Base-by-base conservation (phyloP, 2,113 vertebrate species). In the Globicephala melas region DNA sequence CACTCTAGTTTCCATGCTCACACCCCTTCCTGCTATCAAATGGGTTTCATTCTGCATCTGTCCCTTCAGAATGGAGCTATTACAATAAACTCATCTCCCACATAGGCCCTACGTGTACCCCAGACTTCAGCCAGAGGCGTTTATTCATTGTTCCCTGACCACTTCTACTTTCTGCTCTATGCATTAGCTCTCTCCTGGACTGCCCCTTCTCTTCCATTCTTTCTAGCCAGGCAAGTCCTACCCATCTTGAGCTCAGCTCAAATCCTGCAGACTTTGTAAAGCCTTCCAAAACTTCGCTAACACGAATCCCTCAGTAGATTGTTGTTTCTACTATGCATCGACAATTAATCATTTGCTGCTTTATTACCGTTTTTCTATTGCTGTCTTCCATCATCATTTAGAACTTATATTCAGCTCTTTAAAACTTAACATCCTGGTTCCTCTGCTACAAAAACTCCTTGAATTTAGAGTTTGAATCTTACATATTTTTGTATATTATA, bases 381-480 rank as follows among this genome's bases (percentile, higher is more conserved):
- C 26, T 90, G 6, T 55, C 23, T 95, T 67, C 36, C 41, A 9
- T 81, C n/a, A 23, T n/a, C 28, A 8, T 70, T 91, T 82, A 44
- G 53, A 79, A 70, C 44, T 71, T 92, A 58, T 2, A 77, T 70
- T 76, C 36, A 70, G 3, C 21, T 44, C 25, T 63, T 80, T 65
- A 44, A 84, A 44, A 96, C 11, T n/a, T 68, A 6, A 20, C 44
- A 77, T 53, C 31, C 68, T 62, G 58, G n/a, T 36, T 96, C 3
- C 21, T 8, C 36, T 71, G 53, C 50, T 79, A 62, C 26, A 53
- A 94, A 95, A 74, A 4, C 62, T 65, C 67, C 53, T 62, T 86
- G 33, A 92, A 76, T 14, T 91, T 77, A 76, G 26, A 90, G 9
- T 44, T 77, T 90, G 80, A 36, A 31, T 96, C n/a, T 89, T 95